These are phyloP conservation scores for Trissoscelio sp. DNA, from an alignment of 2,888 invertebrate species.

Conservation along the genomic window DNA sequence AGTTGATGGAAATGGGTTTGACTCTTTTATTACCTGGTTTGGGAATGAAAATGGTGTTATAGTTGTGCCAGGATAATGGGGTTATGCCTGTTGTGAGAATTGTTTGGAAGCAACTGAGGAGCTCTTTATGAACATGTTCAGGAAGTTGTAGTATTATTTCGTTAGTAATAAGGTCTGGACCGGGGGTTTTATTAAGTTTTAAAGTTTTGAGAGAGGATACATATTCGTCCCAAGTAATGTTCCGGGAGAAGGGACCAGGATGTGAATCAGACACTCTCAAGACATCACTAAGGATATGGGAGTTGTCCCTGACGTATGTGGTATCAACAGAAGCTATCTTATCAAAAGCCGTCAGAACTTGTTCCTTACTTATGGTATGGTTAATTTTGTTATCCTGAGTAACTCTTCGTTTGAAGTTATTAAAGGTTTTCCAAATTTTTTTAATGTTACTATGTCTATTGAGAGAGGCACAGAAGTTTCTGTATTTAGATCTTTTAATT, in stretches of 20 bases:
- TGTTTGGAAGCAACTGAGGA: conserved; percentile 4
- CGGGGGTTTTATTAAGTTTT: not conserved
- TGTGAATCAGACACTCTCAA: not conserved
- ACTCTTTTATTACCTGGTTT: conserved; percentile 7
- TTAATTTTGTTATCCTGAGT: not conserved
- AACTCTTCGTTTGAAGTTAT: conserved; percentile 26
- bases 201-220: not conserved
- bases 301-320: not conserved
- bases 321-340: not conserved
- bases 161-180: conserved; percentile 28
- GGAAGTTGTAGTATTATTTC: conserved; percentile 9
- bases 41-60: conserved; percentile 37
- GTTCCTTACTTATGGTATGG: not conserved
- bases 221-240: conserved; percentile 2
- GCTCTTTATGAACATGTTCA: not conserved
- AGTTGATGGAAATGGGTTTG: conserved; percentile 41
- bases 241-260: not conserved
- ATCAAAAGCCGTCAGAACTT: not conserved
- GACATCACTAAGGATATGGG: not conserved
- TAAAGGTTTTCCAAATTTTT: conserved; percentile 15
- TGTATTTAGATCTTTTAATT: conserved; percentile 33
- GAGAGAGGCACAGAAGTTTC: conserved; percentile 8
- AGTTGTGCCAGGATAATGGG: not conserved
- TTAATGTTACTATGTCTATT: conserved; percentile 10
- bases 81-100: not conserved